Base-by-base conservation (phyloP, 1,140 invertebrate species). In the Olivierus martensii region DNA sequence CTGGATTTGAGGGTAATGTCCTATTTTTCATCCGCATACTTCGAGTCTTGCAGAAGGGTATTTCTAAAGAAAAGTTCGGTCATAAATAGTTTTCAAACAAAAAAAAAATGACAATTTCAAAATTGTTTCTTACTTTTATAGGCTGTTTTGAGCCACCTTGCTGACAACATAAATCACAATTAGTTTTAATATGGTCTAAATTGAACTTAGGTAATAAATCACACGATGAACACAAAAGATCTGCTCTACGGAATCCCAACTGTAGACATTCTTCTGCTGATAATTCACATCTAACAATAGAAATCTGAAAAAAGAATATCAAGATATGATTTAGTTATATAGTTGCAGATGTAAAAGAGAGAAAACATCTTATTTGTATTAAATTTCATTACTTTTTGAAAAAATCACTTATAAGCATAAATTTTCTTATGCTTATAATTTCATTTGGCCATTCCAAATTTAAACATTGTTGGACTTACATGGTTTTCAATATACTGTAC, bases 21-120 rank as follows among this genome's bases (percentile, higher is more conserved):
- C 87, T 73, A 93, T 91, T 74, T 94, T 94, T 70, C 91, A 95
- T 55, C 86, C 89, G 66, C 90, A 94, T 1, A 94, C 87, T 77
- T 91, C 85, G 22, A 95, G 69, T 45, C 88, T 77, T 14, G 89
- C 90, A 70, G 80, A 84, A 11, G 87, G 81, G 69, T 88, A 92
- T 44, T 77, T 78, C 64, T 66, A 49, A n/a, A 54, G 51, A 37
- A 49, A 46, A 46, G 12, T n/a, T n/a, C n/a, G n/a, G n/a, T n/a
- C n/a, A 22, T 0, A 19, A 34, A 14, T 46, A 43, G 9, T 38
- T 37, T 37, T 22, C 11, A 43, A 53, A 55, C 21, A 18, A 6
- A 18, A 43, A 18, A 22, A 6, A 9, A 18, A 43, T 43, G 41
- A 9, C 28, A 28, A 4, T 2, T 0, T 6, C 9, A 43, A 43